A percentile compares a stretch with the other conserved stretches of the same genome.
phyloP scores from a whole-genome alignment of 2,113 vertebrate genomes.

The Erythrolamprus reginae region DNA sequence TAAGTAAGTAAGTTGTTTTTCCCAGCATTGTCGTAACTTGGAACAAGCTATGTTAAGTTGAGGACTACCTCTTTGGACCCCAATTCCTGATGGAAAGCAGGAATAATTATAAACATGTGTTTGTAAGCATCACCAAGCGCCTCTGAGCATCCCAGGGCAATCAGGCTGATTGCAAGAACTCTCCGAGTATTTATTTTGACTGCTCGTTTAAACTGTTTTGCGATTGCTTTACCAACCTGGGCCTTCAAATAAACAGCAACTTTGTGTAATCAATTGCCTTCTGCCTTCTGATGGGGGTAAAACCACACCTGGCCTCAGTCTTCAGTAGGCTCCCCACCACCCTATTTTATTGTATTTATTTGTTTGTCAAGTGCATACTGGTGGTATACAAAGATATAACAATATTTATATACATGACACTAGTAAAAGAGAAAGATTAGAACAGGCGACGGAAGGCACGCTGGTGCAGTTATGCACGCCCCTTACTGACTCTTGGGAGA shows the following conservation, averaged over 20 bases:
- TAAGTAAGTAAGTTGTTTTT: too few species aligned
- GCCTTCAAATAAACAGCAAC: constrained; percentile 59
- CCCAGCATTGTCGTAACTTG: background rate
- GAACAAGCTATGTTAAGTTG: background rate
- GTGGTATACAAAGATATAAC: too few species aligned
- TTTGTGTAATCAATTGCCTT: constrained; percentile 46
- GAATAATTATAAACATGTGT: background rate
- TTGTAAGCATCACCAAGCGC: too few species aligned
- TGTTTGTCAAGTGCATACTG: too few species aligned
- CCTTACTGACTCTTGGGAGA: too few species aligned
- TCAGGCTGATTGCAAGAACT: background rate
- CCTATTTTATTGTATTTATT: too few species aligned
- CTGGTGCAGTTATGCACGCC: too few species aligned
- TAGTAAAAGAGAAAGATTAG: too few species aligned
- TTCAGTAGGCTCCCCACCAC: too few species aligned
- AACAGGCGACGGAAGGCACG: too few species aligned
- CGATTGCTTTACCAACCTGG: constrained; percentile 28
- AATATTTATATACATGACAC: too few species aligned
- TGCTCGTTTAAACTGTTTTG: background rate
- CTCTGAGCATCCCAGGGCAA: accelerated
- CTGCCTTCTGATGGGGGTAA: background rate
- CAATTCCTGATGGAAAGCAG: background rate
- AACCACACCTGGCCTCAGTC: too few species aligned
- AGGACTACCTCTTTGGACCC: background rate
- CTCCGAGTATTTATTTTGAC: constrained; percentile 68